A percentile compares a stretch with the other conserved stretches of the same genome.
These are phyloP conservation scores for Papilio aristodemus DNA, from an alignment of 1,140 invertebrate species.

Conservation along the genomic window DNA sequence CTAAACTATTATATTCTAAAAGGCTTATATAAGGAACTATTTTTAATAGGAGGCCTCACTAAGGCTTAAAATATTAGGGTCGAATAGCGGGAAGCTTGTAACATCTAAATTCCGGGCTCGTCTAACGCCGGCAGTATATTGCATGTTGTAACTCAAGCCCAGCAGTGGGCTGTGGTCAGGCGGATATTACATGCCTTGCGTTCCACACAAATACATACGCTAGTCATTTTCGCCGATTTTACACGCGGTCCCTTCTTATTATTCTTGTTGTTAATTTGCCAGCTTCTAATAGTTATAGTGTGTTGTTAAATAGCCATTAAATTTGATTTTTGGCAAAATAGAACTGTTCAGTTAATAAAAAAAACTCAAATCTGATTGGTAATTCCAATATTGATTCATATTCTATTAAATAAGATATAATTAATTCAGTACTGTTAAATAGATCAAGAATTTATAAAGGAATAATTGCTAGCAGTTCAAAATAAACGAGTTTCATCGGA, in stretches of 20 bases:
- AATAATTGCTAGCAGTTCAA: not conserved
- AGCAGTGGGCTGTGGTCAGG: not conserved
- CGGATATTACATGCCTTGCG: not conserved
- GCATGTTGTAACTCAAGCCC: not conserved
- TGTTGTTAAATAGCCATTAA: no score
- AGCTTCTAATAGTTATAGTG: no score
- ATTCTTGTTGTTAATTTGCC: no score
- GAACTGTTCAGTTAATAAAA: not conserved
- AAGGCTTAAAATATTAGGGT: not conserved
- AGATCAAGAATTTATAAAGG: not conserved
- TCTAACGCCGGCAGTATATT: not conserved
- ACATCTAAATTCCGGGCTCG: not conserved
- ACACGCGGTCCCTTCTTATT: no score
- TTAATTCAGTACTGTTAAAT: no score
- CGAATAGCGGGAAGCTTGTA: not conserved
- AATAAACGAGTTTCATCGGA: slow-evolving; percentile 6
- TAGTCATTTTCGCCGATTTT: not conserved
- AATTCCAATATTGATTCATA: not conserved
- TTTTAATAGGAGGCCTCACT: not conserved
- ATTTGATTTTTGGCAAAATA: no score
- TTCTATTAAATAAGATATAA: not conserved
- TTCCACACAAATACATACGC: not conserved
- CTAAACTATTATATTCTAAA: not conserved
- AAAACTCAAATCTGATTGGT: no score
- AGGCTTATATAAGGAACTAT: not conserved